Evolutionary conservation across 2,113 vertebrate species (phyloP).

Genomic region (Ammospiza caudacuta): DNA sequence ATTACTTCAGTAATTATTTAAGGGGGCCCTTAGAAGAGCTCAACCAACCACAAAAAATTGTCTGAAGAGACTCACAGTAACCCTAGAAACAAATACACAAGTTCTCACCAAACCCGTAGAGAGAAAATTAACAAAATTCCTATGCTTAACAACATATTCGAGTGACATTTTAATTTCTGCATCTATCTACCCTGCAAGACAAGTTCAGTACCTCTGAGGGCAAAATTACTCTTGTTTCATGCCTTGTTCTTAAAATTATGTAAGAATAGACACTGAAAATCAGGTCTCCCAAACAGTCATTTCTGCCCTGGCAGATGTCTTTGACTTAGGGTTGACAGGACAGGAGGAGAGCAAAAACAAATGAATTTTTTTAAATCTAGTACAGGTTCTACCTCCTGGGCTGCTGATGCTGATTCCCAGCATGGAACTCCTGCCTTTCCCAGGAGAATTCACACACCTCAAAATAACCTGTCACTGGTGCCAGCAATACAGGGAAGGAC

Average conservation of each 20-base stretch:
- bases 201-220: background rate
- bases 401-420: background rate
- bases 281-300: background rate
- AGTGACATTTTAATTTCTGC: background rate
- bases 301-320: background rate
- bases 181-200: background rate
- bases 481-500: background rate
- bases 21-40: fast-evolving
- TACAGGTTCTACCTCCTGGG: background rate
- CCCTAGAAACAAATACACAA: background rate
- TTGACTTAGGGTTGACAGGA: background rate
- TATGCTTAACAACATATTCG: background rate
- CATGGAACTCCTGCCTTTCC: background rate
- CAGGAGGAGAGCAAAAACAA: background rate
- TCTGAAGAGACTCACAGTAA: background rate
- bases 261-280: background rate
- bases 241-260: background rate
- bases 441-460: background rate
- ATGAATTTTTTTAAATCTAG: background rate
- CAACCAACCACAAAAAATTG: background rate
- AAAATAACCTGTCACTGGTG: background rate
- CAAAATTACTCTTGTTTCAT: background rate
- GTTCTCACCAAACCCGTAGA: background rate
- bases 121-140: background rate
- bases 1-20: background rate